A percentile compares a stretch with the other conserved stretches of the same genome.
These are phyloP conservation scores for Eidolon dupreanum DNA, from an alignment of 2,797 vertebrate species.

Conservation along the genomic window DNA sequence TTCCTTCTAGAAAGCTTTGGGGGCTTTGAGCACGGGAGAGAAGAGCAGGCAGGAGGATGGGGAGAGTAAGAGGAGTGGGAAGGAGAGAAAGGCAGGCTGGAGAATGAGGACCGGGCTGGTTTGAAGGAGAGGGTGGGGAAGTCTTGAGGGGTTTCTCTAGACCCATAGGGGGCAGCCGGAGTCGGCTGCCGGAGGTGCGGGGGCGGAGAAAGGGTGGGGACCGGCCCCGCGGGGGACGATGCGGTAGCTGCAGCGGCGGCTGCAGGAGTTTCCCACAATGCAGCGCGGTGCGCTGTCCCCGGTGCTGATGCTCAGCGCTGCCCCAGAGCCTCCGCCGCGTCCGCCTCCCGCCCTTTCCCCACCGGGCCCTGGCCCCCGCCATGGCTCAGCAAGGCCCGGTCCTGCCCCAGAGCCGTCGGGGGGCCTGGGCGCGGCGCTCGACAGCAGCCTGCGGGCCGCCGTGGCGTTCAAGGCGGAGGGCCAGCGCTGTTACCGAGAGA, in stretches of 20 bases:
- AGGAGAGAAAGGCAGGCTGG: not conserved
- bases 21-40: conserved; percentile 20
- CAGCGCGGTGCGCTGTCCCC: conserved; percentile 88
- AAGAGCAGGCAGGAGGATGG: not conserved
- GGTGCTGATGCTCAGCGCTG: conserved; percentile 90
- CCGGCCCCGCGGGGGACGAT: conserved; percentile 73
- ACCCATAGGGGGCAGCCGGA: conserved; percentile 74
- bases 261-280: conserved; percentile 91
- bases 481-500: conserved; percentile 95
- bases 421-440: conserved; percentile 89
- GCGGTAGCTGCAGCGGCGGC: conserved; percentile 84
- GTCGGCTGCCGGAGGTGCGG: conserved; percentile 69
- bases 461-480: conserved; percentile 95
- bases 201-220: conserved; percentile 80
- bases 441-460: conserved; percentile 92
- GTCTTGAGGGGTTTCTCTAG: conserved; percentile 65
- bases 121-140: not conserved
- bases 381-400: conserved; percentile 62
- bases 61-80: not conserved
- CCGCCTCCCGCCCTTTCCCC: conserved; percentile 77
- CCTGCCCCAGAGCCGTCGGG: conserved; percentile 86
- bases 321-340: conserved; percentile 86
- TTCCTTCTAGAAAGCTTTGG: conserved; percentile 56
- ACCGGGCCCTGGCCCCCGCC: conserved; percentile 62
- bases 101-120: not conserved